Evolutionary conservation across 2,113 vertebrate species (phyloP).

Genomic region (Eulacestoma nigropectus): DNA sequence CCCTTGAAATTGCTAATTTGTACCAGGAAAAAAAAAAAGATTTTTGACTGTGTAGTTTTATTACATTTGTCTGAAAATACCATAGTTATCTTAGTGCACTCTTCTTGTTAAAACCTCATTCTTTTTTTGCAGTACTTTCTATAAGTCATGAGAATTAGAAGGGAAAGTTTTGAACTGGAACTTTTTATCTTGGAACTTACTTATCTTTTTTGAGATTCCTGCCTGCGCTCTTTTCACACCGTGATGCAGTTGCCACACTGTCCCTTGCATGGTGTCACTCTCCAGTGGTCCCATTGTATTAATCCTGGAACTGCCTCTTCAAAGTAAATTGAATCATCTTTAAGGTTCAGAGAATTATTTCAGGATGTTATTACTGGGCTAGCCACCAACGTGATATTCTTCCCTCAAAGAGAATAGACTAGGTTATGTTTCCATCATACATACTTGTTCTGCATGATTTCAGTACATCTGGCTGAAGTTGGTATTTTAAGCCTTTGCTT

Average conservation of each 20-base stretch:
- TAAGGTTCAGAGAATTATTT: constrained; percentile 29
- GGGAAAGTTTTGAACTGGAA: background rate
- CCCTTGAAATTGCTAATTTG: background rate
- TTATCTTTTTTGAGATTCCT: background rate
- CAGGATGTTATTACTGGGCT: background rate
- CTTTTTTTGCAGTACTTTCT: background rate
- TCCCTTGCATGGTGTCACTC: background rate
- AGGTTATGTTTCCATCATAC: background rate
- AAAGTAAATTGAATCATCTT: constrained; percentile 14
- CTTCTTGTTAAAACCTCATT: background rate
- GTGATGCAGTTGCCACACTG: accelerated
- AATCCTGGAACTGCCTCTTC: background rate
- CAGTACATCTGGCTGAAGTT: background rate
- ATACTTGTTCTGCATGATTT: background rate
- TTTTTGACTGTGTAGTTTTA: background rate
- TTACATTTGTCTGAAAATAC: background rate
- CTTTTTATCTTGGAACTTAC: background rate
- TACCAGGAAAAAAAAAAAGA: background rate
- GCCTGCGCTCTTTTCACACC: background rate
- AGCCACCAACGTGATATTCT: background rate
- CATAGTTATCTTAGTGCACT: background rate
- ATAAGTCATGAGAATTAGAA: background rate
- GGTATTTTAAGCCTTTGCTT: background rate
- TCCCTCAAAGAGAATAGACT: background rate
- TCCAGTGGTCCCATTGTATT: background rate